A percentile compares a stretch with the other conserved stretches of the same genome.
phyloP scores from a whole-genome alignment of 2,113 vertebrate species.

The Sterrhoptilus dennistouni region DNA sequence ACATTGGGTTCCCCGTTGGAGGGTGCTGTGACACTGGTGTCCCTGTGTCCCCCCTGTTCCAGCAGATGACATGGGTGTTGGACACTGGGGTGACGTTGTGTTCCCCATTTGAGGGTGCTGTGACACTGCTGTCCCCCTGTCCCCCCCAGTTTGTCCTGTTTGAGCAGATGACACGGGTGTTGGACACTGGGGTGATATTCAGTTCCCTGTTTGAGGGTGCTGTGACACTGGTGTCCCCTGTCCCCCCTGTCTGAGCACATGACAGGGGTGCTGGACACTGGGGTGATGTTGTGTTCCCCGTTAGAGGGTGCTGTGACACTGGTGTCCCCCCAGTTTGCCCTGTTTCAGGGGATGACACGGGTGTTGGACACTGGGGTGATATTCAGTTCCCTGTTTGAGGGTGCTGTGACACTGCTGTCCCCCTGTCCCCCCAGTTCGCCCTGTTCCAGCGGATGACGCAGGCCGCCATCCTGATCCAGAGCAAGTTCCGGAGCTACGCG shows the following conservation, averaged over 20 bases:
- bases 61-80: background rate
- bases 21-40: background rate
- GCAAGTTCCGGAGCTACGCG: background rate
- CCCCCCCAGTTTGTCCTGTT: background rate
- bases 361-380: background rate
- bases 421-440: background rate
- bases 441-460: conserved; percentile 2
- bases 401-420: background rate
- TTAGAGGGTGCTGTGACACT: too few species aligned
- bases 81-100: too few species aligned
- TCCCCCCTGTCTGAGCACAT: background rate
- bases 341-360: fast-evolving
- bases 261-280: background rate
- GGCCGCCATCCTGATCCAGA: conserved; percentile 20
- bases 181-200: background rate
- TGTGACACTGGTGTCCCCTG: background rate
- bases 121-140: too few species aligned
- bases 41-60: background rate
- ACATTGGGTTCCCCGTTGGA: background rate
- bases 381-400: too few species aligned
- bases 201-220: too few species aligned
- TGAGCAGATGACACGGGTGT: fast-evolving
- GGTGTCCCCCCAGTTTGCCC: too few species aligned
- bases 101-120: too few species aligned
- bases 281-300: too few species aligned